Conservation (phyloP, 2,888 invertebrate species). For the Glyphotaelius pellucidus region DNA sequence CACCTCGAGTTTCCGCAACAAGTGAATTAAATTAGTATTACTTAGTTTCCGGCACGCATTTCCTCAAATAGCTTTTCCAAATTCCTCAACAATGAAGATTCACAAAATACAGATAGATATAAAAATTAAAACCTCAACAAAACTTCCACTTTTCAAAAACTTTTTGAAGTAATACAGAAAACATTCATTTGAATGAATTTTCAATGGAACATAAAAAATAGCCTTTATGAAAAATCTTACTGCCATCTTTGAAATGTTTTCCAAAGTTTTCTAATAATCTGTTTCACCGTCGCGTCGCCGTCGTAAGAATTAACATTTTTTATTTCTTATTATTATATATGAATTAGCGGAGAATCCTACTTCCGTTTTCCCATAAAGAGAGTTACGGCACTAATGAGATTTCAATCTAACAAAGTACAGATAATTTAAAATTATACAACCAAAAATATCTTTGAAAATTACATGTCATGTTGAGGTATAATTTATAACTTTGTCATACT, state of each 20-base stretch:
- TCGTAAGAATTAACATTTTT: not conserved
- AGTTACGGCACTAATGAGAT: too few species aligned
- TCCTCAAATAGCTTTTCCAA: not conserved
- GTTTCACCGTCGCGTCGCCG: not conserved
- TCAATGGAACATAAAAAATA: not conserved
- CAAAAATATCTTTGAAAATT: too few species aligned
- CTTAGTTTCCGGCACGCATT: conserved; percentile 23
- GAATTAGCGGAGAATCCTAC: not conserved
- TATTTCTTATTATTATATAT: not conserved
- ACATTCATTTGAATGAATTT: too few species aligned
- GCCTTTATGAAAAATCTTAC: not conserved
- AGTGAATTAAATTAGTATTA: not conserved
- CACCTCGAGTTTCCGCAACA: conserved; percentile 17
- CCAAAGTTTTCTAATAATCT: not conserved
- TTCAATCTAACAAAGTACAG: too few species aligned
- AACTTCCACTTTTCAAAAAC: not conserved
- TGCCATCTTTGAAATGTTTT: not conserved
- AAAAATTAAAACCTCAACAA: not conserved
- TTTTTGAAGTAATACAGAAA: too few species aligned
- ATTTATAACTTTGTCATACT: too few species aligned
- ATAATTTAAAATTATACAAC: too few species aligned
- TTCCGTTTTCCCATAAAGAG: too few species aligned
- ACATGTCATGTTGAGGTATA: too few species aligned
- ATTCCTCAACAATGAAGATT: not conserved
- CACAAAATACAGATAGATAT: not conserved